These are phyloP conservation scores for Phylloscopus trochiloides DNA, from an alignment of 2,113 vertebrate genomes.

Conservation along the genomic window DNA sequence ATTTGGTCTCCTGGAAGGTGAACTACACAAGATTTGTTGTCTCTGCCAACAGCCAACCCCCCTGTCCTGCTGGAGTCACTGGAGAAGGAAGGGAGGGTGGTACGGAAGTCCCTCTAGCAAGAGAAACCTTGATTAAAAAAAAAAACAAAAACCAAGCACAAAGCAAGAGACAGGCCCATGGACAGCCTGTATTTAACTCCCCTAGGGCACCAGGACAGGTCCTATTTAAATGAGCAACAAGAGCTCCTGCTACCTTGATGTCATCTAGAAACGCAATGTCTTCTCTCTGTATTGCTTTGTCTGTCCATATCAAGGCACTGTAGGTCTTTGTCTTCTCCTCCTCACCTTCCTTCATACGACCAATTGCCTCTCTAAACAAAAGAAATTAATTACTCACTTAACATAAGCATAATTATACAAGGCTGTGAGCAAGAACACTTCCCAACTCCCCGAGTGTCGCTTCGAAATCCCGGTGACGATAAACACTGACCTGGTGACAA, in stretches of 20 bases:
- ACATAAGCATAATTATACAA: neutral
- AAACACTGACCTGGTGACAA: constrained; percentile 87
- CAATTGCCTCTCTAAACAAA: constrained; percentile 87
- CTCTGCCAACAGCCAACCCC: neutral
- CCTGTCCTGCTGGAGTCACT: neutral
- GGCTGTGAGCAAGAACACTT: neutral
- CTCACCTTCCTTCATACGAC: constrained; percentile 95
- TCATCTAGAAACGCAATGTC: constrained; percentile 85
- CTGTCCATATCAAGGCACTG: constrained; percentile 92
- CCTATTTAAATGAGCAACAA: neutral
- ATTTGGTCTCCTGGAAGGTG: neutral
- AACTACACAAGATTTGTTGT: neutral
- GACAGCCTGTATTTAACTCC: neutral
- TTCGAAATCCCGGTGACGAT: neutral
- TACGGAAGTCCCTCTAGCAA: neutral
- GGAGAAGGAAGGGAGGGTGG: neutral
- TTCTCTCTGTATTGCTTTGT: constrained; percentile 77
- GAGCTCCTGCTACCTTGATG: constrained; percentile 77
- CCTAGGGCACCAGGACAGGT: neutral
- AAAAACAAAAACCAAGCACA: neutral
- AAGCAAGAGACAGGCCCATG: neutral
- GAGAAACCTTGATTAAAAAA: neutral
- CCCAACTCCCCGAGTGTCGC: neutral
- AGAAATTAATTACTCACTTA: constrained; percentile 29
- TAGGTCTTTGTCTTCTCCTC: constrained; percentile 97